Evolutionary conservation across 1,140 invertebrate species (phyloP).

Genomic region (Ephestia elutella): DNA sequence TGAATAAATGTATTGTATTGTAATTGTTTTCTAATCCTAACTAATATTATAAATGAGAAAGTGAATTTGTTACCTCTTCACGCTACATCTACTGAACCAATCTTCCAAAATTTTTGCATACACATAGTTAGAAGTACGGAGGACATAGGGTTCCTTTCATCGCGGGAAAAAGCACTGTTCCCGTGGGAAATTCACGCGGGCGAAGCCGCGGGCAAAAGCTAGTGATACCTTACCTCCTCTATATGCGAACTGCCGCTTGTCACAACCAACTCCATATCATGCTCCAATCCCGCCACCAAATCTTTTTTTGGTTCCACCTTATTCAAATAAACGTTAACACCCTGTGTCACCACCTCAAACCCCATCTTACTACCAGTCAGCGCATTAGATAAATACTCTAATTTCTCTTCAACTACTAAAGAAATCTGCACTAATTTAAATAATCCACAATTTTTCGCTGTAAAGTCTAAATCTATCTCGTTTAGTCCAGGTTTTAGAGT

Average conservation of each 20-base stretch:
- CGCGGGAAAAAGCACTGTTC: too few species aligned
- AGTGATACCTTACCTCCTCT: constrained; percentile 56
- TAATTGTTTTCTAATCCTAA: too few species aligned
- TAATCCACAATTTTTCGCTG: constrained; percentile 76
- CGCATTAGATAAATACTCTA: constrained; percentile 79
- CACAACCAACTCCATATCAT: constrained; percentile 80
- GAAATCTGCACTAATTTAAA: constrained; percentile 78
- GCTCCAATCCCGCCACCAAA: constrained; percentile 81
- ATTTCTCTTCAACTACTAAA: constrained; percentile 74
- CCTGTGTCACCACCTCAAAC: constrained; percentile 63
- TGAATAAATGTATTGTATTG: too few species aligned
- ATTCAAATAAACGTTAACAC: constrained; percentile 68
- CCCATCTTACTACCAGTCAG: constrained; percentile 56
- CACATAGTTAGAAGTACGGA: too few species aligned
- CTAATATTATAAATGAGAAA: too few species aligned
- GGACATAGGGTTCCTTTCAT: too few species aligned
- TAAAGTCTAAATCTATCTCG: constrained; percentile 77
- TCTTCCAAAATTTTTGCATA: too few species aligned
- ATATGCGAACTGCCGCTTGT: constrained; percentile 79
- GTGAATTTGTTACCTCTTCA: too few species aligned
- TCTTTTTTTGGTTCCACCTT: constrained; percentile 77
- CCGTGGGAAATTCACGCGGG: too few species aligned
- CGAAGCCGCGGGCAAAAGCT: too few species aligned
- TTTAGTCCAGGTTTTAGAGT: constrained; percentile 82
- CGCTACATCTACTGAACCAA: too few species aligned